These are phyloP conservation scores for Nannobrachium achirus DNA, from an alignment of 2,113 vertebrate species.

Conservation along the genomic window DNA sequence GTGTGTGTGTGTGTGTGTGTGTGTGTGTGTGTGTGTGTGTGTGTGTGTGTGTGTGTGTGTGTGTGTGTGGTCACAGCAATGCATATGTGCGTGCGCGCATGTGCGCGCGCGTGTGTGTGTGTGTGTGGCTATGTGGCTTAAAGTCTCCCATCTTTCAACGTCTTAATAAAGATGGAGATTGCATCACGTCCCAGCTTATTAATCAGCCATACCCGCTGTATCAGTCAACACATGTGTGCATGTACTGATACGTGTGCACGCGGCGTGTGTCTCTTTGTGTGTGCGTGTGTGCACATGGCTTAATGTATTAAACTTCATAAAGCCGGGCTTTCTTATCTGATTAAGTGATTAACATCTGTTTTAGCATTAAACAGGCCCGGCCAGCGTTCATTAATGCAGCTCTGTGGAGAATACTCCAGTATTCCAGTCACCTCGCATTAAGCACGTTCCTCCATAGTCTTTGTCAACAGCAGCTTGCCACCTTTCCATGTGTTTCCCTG, in stretches of 20 bases:
- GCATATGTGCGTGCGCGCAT: background rate
- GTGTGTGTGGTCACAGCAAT: too few relatives aligned
- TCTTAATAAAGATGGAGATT: slow-evolving; percentile 82
- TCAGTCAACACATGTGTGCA: slow-evolving; percentile 64
- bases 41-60: slow-evolving; percentile 32
- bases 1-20: slow-evolving; percentile 1
- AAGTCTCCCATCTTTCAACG: slow-evolving; percentile 75
- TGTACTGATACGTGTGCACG: slow-evolving; percentile 27
- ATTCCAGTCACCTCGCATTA: background rate
- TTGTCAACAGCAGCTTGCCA: background rate
- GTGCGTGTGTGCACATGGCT: slow-evolving; percentile 6
- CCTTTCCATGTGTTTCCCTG: background rate
- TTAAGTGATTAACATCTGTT: slow-evolving; percentile 73
- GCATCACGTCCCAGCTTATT: slow-evolving; percentile 75
- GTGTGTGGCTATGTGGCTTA: slow-evolving; percentile 35
- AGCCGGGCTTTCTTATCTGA: slow-evolving; percentile 69
- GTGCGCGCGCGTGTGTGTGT: slow-evolving; percentile 17
- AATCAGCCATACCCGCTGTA: slow-evolving; percentile 64
- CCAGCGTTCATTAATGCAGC: slow-evolving; percentile 46
- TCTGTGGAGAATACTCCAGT: slow-evolving; percentile 17
- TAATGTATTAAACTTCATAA: slow-evolving; percentile 75
- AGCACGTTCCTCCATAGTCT: background rate
- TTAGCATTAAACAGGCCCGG: slow-evolving; percentile 57
- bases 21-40: slow-evolving; percentile 26
- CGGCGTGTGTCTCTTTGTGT: slow-evolving; percentile 6